These are phyloP conservation scores for Toxotes chatareus DNA, from an alignment of 2,113 vertebrate species.

Conservation along the genomic window DNA sequence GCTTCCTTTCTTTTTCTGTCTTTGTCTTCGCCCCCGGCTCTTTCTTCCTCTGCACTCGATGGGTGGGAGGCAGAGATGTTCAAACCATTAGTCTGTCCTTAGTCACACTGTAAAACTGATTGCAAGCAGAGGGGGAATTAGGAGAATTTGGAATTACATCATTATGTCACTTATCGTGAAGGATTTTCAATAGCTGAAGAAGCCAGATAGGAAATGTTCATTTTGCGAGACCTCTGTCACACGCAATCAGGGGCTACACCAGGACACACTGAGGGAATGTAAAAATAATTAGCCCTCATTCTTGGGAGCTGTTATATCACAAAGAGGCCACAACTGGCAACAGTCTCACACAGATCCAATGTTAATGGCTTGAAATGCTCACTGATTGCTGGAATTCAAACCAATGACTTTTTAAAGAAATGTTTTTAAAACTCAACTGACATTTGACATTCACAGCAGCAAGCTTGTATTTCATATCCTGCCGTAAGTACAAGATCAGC, in stretches of 20 bases:
- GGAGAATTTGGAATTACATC: constrained; percentile 63
- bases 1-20: constrained; percentile 29
- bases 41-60: constrained; percentile 41
- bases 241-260: neutral
- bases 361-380: constrained; percentile 20
- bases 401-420: neutral
- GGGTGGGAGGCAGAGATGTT: constrained; percentile 61
- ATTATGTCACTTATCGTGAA: constrained; percentile 57
- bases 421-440: neutral
- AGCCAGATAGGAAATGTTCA: constrained; percentile 40
- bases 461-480: too few species aligned
- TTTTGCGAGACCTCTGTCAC: constrained; percentile 28
- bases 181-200: constrained; percentile 27
- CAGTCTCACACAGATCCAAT: neutral
- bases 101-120: constrained; percentile 76
- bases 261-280: neutral
- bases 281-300: neutral
- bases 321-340: neutral
- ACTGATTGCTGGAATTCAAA: neutral
- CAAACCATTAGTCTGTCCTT: constrained; percentile 70
- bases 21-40: constrained; percentile 36
- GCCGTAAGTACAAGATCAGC: too few species aligned
- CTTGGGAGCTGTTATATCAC: neutral
- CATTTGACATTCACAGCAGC: too few species aligned
- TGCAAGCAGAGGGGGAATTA: constrained; percentile 58